A percentile compares a stretch with the other conserved stretches of the same genome.
Conservation (phyloP, 2,797 vertebrate species). For the Sebastiscus albofasciatus region DNA sequence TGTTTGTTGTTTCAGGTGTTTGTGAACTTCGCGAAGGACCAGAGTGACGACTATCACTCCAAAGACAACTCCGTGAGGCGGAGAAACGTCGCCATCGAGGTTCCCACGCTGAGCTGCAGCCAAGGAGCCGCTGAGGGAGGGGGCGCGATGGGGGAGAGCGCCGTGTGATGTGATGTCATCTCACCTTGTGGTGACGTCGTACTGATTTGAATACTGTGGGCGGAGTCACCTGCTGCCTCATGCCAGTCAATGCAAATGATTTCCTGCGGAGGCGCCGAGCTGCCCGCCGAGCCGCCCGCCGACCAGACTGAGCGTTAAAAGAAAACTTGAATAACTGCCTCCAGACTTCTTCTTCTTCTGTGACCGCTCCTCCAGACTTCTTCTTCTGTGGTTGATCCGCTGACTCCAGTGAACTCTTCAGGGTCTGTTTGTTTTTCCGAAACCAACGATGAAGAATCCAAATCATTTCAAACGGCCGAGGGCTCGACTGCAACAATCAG, state of each 20-base stretch:
- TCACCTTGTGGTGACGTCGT: conserved; percentile 15
- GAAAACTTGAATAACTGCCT: conserved; percentile 72
- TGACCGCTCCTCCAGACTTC: no score
- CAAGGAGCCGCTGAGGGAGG: background rate
- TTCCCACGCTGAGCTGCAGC: conserved; percentile 80
- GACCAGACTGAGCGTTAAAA: background rate
- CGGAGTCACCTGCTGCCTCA: conserved; percentile 61
- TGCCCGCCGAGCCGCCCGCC: background rate
- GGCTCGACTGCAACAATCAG: conserved; percentile 58
- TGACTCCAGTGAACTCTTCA: conserved; percentile 34
- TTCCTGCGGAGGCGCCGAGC: conserved; percentile 28
- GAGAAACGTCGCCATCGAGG: conserved; percentile 85
- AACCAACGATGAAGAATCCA: conserved; percentile 75
- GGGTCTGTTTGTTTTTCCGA: conserved; percentile 32
- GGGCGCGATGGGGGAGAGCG: conserved; percentile 87
- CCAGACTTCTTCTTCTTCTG: conserved; percentile 34
- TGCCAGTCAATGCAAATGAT: conserved; percentile 96
- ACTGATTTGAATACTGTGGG: conserved; percentile 18
- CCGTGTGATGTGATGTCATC: conserved; percentile 83
- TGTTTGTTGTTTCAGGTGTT: conserved; percentile 86
- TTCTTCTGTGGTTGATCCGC: background rate
- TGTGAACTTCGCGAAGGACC: conserved; percentile 98
- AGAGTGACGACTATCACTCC: conserved; percentile 93
- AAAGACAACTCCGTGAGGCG: conserved; percentile 91
- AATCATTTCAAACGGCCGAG: conserved; percentile 72